phyloP scores from a whole-genome alignment of 2,113 vertebrate genomes.

The human (Homo sapiens) region GRCh38 chr12:27016001-27016500 shows the following conservation, averaged over 20 bases:
- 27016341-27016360: neutral
- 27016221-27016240: neutral
- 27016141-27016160: too few relatives aligned
- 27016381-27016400: neutral
- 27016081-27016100: neutral
- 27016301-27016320: neutral
- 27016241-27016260: neutral
- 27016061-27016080: neutral
- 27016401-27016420: too few relatives aligned
- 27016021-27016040: neutral
- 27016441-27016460: neutral
- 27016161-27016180: neutral
- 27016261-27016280: neutral
- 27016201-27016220: neutral
- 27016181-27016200: neutral
- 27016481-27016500: neutral
- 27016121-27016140: neutral
- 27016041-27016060: too few relatives aligned
- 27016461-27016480: neutral
- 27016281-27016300: neutral
- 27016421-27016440: neutral
- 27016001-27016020: neutral
- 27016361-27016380: constrained; percentile 1
- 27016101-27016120: neutral
- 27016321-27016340: neutral